Evolutionary conservation across 2,888 invertebrate species (phyloP).

Genomic region (Agrilus biguttatus): DNA sequence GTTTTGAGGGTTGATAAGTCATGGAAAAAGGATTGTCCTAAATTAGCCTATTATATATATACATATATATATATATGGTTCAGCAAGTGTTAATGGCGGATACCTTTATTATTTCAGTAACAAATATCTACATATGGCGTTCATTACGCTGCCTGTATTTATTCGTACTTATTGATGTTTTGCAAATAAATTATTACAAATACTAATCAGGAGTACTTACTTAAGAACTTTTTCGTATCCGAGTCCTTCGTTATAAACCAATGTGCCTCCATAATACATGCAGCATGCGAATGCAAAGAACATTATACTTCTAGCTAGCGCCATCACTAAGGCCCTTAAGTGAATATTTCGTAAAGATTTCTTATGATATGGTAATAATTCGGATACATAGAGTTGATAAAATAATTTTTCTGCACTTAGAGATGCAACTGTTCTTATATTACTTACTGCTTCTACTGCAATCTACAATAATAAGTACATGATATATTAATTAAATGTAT

Average conservation of each 20-base stretch:
- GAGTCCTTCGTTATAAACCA: constrained; percentile 44
- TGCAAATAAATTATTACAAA: too few species aligned
- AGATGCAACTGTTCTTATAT: constrained; percentile 63
- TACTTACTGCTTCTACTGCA: constrained; percentile 65
- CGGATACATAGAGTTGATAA: constrained; percentile 43
- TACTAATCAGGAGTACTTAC: constrained; percentile 32
- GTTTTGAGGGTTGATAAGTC: too few species aligned
- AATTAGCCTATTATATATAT: too few species aligned
- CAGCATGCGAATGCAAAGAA: constrained; percentile 58
- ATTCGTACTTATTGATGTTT: too few species aligned
- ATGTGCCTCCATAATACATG: constrained; percentile 58
- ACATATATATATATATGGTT: too few species aligned
- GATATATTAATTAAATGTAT: too few species aligned
- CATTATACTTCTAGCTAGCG: constrained; percentile 55
- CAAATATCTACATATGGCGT: too few species aligned
- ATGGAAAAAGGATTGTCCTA: too few species aligned
- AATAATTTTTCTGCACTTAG: constrained; percentile 57
- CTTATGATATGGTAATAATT: constrained; percentile 44
- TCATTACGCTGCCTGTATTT: too few species aligned
- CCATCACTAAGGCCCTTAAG: constrained; percentile 53
- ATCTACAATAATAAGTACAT: constrained; percentile 30
- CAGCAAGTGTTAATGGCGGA: too few species aligned
- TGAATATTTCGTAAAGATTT: constrained; percentile 46
- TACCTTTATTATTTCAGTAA: too few species aligned
- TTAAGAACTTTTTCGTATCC: constrained; percentile 50